Conservation (phyloP, 2,888 invertebrate species). For the Acronicta aceris region DNA sequence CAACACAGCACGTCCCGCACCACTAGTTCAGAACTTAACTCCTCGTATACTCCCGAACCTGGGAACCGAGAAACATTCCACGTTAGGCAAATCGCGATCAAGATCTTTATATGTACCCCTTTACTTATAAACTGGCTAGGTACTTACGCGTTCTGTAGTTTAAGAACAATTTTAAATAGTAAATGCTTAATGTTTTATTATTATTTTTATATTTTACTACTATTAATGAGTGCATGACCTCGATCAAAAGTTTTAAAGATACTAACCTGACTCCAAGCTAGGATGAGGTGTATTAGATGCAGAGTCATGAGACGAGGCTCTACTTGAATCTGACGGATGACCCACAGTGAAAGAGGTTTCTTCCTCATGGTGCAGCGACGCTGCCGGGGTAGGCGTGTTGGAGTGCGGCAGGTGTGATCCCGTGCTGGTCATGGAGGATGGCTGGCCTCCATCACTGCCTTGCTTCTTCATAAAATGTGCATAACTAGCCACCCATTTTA, state of each 20-base stretch:
- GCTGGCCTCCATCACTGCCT: slow-evolving; percentile 84
- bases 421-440: slow-evolving; percentile 83
- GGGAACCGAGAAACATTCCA: background rate
- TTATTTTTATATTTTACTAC: too few relatives aligned
- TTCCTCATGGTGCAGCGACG: slow-evolving; percentile 82
- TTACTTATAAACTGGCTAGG: too few relatives aligned
- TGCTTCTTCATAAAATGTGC: slow-evolving; percentile 93
- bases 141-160: too few relatives aligned
- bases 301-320: slow-evolving; percentile 87
- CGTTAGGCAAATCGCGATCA: too few relatives aligned
- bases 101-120: too few relatives aligned
- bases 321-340: slow-evolving; percentile 85
- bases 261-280: slow-evolving; percentile 90
- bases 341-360: slow-evolving; percentile 85
- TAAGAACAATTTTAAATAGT: too few relatives aligned
- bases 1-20: slow-evolving; percentile 97
- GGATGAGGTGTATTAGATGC: slow-evolving; percentile 88
- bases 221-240: too few relatives aligned
- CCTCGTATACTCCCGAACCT: slow-evolving; percentile 76
- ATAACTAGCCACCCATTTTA: slow-evolving; percentile 96
- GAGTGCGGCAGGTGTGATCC: slow-evolving; percentile 81
- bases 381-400: slow-evolving; percentile 78
- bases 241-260: background rate
- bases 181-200: too few relatives aligned
- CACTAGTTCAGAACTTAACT: slow-evolving; percentile 90